phyloP scores from a whole-genome alignment of 2,888 invertebrate species.

The Nematopogon swammerdamellus region DNA sequence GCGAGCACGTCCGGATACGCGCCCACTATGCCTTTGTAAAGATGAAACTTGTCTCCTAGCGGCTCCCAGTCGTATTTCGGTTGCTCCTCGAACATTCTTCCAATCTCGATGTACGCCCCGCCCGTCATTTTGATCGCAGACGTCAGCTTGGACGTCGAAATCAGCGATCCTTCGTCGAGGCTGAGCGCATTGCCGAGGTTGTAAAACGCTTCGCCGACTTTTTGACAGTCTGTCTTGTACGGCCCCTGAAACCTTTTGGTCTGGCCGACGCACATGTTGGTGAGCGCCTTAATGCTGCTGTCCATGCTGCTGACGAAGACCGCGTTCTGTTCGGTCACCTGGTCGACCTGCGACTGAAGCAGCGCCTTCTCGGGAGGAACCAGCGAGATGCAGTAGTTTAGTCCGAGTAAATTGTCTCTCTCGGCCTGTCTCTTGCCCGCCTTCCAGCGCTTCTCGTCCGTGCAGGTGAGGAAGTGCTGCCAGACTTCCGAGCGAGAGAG shows the following conservation, averaged over 20 bases:
- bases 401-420: slow-evolving; percentile 86
- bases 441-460: slow-evolving; percentile 98
- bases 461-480: slow-evolving; percentile 96
- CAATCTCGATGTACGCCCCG: slow-evolving; percentile 86
- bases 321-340: slow-evolving; percentile 78
- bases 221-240: slow-evolving; percentile 88
- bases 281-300: slow-evolving; percentile 78
- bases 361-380: slow-evolving; percentile 80
- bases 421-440: slow-evolving; percentile 93
- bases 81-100: slow-evolving; percentile 86
- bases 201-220: slow-evolving; percentile 84
- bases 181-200: slow-evolving; percentile 81
- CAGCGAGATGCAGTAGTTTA: slow-evolving; percentile 87
- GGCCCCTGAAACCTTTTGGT: slow-evolving; percentile 81
- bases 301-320: slow-evolving; percentile 85
- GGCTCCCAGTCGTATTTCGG: slow-evolving; percentile 89
- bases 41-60: slow-evolving; percentile 84
- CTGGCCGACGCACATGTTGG: slow-evolving; percentile 78
- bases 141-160: slow-evolving; percentile 65
- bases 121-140: slow-evolving; percentile 83
- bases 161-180: slow-evolving; percentile 67
- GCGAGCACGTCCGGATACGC: slow-evolving; percentile 88
- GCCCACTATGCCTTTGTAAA: slow-evolving; percentile 90
- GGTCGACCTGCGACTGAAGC: slow-evolving; percentile 71
- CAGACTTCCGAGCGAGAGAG: slow-evolving; percentile 89